phyloP scores from a whole-genome alignment of 2,113 vertebrate species.

The Sminthopsis crassicaudata region DNA sequence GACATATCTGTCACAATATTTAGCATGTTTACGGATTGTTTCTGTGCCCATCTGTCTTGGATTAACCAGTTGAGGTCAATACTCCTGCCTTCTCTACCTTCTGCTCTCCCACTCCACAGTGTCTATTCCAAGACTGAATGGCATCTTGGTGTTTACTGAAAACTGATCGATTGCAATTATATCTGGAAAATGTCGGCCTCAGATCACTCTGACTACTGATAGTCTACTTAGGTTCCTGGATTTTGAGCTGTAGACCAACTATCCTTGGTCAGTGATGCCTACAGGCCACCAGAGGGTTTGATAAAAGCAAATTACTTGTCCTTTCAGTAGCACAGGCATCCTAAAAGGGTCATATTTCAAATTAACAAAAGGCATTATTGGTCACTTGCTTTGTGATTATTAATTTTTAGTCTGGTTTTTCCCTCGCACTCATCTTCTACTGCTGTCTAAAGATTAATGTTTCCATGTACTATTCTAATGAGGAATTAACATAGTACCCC shows the following conservation, averaged over 20 bases:
- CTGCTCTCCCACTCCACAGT: neutral
- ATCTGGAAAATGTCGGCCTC: neutral
- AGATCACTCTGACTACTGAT: neutral
- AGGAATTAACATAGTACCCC: constrained; percentile 27
- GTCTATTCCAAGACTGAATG: neutral
- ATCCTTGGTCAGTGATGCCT: neutral
- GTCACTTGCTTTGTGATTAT: constrained; percentile 48
- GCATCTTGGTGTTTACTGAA: neutral
- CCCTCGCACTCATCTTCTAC: constrained; percentile 28
- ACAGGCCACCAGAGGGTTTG: neutral
- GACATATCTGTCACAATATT: neutral
- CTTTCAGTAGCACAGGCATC: neutral
- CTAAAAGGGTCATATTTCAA: constrained; percentile 8
- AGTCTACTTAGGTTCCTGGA: constrained; percentile 18
- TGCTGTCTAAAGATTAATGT: constrained; percentile 49
- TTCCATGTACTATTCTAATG: constrained; percentile 20
- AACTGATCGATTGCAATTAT: neutral
- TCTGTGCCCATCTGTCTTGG: neutral
- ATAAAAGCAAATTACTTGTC: neutral
- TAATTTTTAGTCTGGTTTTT: constrained; percentile 41
- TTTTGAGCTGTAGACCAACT: constrained; percentile 5
- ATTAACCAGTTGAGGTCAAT: neutral
- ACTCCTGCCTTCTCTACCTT: neutral
- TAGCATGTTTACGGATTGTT: neutral
- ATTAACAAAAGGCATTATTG: constrained; percentile 40